These are phyloP conservation scores for Osmerus eperlanus DNA, from an alignment of 2,113 vertebrate species.

Conservation along the genomic window DNA sequence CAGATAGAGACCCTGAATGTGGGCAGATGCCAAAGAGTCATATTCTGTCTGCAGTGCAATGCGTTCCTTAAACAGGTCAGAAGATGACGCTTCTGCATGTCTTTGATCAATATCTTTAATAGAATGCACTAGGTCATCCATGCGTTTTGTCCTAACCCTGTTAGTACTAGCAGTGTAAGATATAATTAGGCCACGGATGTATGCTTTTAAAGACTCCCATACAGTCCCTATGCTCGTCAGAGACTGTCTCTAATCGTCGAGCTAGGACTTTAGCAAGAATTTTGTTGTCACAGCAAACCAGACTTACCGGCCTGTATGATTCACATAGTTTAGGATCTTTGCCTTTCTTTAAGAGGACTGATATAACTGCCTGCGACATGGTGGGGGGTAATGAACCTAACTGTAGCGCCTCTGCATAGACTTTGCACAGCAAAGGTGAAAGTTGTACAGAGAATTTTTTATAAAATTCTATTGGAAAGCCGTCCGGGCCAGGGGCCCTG, in stretches of 20 bases:
- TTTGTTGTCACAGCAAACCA: no score
- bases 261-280: no score
- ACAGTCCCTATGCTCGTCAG: not conserved
- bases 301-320: no score
- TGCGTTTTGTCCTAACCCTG: not conserved
- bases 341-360: conserved; percentile 5
- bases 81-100: not conserved
- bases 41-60: conserved; percentile 5
- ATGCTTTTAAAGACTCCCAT: conserved; percentile 11
- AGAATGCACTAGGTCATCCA: not conserved
- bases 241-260: no score
- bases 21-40: not conserved
- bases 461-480: conserved; percentile 5
- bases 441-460: not conserved
- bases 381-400: not conserved
- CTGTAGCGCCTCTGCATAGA: not conserved
- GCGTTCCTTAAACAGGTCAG: conserved; percentile 2
- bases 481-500: conserved; percentile 5
- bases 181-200: conserved; percentile 9
- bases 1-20: not conserved
- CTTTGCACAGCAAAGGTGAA: not conserved
- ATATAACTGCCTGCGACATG: conserved; percentile 7
- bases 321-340: conserved; percentile 6
- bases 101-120: conserved; percentile 6
- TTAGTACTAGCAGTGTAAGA: not conserved